phyloP scores from a whole-genome alignment of 2,888 invertebrate species.

The Hyalella azteca region DNA sequence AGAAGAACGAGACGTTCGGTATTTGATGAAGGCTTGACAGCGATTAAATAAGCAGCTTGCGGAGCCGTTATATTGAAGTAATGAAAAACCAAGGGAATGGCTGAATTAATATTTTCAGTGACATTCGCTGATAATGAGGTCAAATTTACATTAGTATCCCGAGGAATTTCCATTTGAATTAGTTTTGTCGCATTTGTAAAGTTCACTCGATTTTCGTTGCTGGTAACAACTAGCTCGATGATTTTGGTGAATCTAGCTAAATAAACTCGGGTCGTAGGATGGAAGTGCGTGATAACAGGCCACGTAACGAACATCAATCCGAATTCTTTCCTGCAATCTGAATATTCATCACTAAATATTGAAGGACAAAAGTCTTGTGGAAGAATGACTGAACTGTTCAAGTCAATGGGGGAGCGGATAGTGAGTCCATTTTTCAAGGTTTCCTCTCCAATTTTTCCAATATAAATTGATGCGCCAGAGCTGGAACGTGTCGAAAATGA shows the following conservation, averaged over 20 bases:
- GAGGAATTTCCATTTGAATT: constrained; percentile 44
- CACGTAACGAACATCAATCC: constrained; percentile 43
- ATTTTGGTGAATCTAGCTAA: constrained; percentile 32
- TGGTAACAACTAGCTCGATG: constrained; percentile 29
- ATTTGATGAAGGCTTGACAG: constrained; percentile 15
- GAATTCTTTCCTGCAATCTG: constrained; percentile 39
- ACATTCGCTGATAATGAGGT: constrained; percentile 24
- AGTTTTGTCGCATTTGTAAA: constrained; percentile 40
- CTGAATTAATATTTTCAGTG: neutral
- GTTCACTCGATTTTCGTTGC: constrained; percentile 15
- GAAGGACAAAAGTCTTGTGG: constrained; percentile 47
- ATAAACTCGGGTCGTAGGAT: constrained; percentile 11
- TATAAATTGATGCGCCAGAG: constrained; percentile 42
- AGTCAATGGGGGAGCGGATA: neutral
- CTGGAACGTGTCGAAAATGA: neutral
- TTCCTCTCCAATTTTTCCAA: constrained; percentile 44
- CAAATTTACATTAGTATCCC: constrained; percentile 8
- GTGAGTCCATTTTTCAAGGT: constrained; percentile 22
- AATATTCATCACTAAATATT: neutral
- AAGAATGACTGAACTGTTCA: constrained; percentile 41
- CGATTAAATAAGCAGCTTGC: constrained; percentile 41
- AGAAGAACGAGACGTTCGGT: constrained; percentile 44
- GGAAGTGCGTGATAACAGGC: constrained; percentile 51
- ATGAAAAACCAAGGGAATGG: constrained; percentile 53
- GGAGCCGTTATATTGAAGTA: constrained; percentile 42